Base-by-base conservation (phyloP, 2,113 vertebrate species). In the Seriola rivoliana region DNA sequence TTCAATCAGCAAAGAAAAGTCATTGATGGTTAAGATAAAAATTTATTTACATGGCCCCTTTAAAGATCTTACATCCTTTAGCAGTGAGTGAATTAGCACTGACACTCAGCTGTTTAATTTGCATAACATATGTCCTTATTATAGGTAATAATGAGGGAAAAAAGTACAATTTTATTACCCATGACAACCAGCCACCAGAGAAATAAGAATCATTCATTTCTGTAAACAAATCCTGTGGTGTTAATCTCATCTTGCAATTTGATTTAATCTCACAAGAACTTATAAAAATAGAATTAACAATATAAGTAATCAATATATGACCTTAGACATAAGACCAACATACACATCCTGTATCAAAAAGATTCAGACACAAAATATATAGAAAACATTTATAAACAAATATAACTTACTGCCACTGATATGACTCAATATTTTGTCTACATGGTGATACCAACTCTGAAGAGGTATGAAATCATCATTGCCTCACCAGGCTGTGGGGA, bases 221-320 rank as follows among this genome's bases (percentile, higher is more conserved):
- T 72, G 44, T 89, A 84, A 81, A 85, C 76, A 80, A 40, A 71
- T 1, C 8, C 1, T 13, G 17, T 54, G 6, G 16, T 58, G 17
- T 75, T 73, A 17, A 50, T 66, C 60, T 59, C 6, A 23, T 46
- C 55, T 60, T 50, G 54, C 40, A 71, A 59, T 69, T 62, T 4
- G 29, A 75, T 85, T 13, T 42, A 42, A 75, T 75, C 63, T 63
- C 60, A 52, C 17, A 75, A 75, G 50, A 42, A 55, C 34, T 76
- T 84, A 85, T 29, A 91, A 92, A 89, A 93, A 91, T 75, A 86
- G 32, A 42, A 58, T 52, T 25, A 63, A 69, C 52, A 71, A 81
- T 71, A 81, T 38, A 79, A 16, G 21, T 72, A 84, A 29, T 74
- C 11, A 44, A 42, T 38, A 36, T 62, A 54, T 48, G 1, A 32